Percentiles rank a stretch among this genome's conserved stretches.
These are phyloP conservation scores for Syngnathus rostellatus DNA, from an alignment of 2,797 vertebrate genomes.

Conservation along the genomic window DNA sequence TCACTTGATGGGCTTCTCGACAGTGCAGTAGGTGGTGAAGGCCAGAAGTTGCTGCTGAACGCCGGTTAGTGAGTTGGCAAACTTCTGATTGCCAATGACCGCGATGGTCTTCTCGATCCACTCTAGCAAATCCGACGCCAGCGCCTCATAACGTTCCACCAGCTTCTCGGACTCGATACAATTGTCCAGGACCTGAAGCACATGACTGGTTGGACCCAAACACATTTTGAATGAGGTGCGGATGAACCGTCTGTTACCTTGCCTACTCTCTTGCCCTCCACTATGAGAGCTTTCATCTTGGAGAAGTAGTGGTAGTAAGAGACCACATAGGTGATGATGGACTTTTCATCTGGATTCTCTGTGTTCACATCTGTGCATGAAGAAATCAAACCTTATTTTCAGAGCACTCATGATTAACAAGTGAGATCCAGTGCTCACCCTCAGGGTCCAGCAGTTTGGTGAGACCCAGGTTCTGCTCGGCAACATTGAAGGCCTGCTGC, in stretches of 20 bases:
- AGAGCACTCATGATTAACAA: background rate
- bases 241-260: conserved; percentile 69
- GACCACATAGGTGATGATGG: conserved; percentile 94
- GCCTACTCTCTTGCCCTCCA: conserved; percentile 91
- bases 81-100: conserved; percentile 90
- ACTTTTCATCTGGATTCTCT: conserved; percentile 93
- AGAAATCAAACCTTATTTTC: background rate
- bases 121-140: conserved; percentile 81
- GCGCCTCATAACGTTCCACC: conserved; percentile 74
- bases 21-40: conserved; percentile 91
- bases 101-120: conserved; percentile 88
- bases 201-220: background rate
- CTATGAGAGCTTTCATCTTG: conserved; percentile 95
- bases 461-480: conserved; percentile 87
- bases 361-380: conserved; percentile 82
- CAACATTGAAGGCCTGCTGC: conserved; percentile 88
- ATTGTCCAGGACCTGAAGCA: conserved; percentile 80
- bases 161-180: conserved; percentile 83
- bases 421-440: conserved; percentile 59
- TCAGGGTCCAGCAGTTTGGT: conserved; percentile 93
- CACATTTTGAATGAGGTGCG: background rate
- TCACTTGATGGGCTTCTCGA: conserved; percentile 92
- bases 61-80: conserved; percentile 86
- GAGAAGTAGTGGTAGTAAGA: conserved; percentile 98
- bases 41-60: conserved; percentile 95